A percentile compares a stretch with the other conserved stretches of the same genome.
phyloP scores from a whole-genome alignment of 92 coral and sea anemone species.

The Palythoa caribaeorum region DNA sequence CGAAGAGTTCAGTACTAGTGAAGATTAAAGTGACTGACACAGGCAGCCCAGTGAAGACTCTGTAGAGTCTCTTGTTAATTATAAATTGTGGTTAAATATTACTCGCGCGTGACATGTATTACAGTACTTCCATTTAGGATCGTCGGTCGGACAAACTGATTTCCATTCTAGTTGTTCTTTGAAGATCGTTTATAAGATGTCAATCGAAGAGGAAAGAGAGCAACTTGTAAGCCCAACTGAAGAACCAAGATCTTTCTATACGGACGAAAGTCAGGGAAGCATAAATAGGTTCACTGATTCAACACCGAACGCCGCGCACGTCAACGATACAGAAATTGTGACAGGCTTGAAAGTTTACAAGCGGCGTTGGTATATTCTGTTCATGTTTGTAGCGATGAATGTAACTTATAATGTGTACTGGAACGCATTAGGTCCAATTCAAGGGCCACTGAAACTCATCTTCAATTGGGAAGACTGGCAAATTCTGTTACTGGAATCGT shows the following conservation, averaged over 20 bases:
- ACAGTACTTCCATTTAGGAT: too few relatives aligned
- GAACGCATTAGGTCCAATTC: slow-evolving; percentile 70
- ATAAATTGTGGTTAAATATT: too few relatives aligned
- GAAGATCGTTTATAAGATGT: background rate
- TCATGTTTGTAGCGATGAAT: slow-evolving; percentile 38
- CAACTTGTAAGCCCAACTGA: background rate
- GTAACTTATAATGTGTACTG: slow-evolving; percentile 50
- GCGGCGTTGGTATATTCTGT: slow-evolving; percentile 64
- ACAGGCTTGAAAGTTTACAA: slow-evolving; percentile 42
- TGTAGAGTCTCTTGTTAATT: too few relatives aligned
- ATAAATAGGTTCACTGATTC: background rate
- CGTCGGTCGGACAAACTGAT: too few relatives aligned
- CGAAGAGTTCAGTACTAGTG: too few relatives aligned
- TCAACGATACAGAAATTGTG: background rate
- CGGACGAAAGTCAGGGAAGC: background rate
- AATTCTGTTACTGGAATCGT: slow-evolving; percentile 3
- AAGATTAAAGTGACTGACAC: too few relatives aligned
- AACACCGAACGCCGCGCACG: background rate
- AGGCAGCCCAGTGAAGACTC: too few relatives aligned
- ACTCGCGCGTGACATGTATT: too few relatives aligned
- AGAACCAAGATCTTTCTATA: background rate
- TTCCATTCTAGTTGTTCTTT: too few relatives aligned
- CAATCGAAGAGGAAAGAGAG: background rate
- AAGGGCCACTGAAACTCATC: slow-evolving; percentile 56
- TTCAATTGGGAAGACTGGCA: slow-evolving; percentile 53